Percentiles rank a stretch among this genome's conserved stretches.
phyloP scores from a whole-genome alignment of 2,797 vertebrate species.

The Syngnathus rostellatus region DNA sequence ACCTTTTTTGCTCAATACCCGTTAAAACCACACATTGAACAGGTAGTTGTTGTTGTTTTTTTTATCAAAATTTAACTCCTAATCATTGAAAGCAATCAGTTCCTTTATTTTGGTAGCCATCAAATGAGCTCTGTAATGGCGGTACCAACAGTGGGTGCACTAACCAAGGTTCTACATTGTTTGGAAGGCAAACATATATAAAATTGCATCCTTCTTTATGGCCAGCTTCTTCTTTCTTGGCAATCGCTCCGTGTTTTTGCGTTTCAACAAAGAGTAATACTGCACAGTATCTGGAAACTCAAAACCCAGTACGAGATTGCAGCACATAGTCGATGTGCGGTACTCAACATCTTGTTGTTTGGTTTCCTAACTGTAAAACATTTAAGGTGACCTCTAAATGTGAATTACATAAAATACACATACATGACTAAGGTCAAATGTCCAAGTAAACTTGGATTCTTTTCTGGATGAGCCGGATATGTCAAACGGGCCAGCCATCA shows the following conservation, averaged over 20 bases:
- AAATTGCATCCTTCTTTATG: background rate
- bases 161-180: no score
- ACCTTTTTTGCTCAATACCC: no score
- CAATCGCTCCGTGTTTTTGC: background rate
- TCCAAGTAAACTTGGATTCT: background rate
- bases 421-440: background rate
- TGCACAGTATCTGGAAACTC: constrained; percentile 26
- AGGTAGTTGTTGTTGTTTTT: no score
- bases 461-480: constrained; percentile 22
- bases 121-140: no score
- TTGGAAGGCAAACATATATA: no score
- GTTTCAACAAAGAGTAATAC: background rate
- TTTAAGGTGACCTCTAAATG: background rate
- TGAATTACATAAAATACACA: background rate
- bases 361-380: background rate
- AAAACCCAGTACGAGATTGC: constrained; percentile 13
- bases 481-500: constrained; percentile 39
- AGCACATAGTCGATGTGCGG: no score
- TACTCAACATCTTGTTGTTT: background rate
- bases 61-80: no score
- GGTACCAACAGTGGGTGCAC: no score
- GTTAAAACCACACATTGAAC: no score
- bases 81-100: no score
- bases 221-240: background rate
- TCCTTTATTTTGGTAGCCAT: no score